These are phyloP conservation scores for Microcaecilia unicolor DNA, from an alignment of 2,797 vertebrate genomes.

Conservation along the genomic window DNA sequence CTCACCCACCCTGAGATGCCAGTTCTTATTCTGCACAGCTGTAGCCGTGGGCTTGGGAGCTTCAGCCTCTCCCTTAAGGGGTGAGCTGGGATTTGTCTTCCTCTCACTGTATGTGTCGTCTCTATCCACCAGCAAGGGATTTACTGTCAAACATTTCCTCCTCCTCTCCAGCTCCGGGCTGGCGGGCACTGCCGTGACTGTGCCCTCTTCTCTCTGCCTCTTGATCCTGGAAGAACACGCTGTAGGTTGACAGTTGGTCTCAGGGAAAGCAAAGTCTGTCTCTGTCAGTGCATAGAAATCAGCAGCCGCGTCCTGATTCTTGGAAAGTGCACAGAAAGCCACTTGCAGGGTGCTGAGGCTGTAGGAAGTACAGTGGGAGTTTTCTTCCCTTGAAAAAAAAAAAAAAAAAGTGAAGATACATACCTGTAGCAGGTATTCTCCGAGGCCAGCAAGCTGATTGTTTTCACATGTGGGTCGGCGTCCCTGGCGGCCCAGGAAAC, in stretches of 20 bases:
- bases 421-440: too few species aligned
- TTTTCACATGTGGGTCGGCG: too few species aligned
- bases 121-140: constrained; percentile 38
- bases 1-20: constrained; percentile 9
- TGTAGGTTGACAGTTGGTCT: constrained; percentile 28
- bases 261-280: constrained; percentile 48
- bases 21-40: constrained; percentile 4
- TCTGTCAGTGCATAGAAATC: constrained; percentile 48
- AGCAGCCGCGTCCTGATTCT: constrained; percentile 28
- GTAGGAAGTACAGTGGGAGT: constrained; percentile 18
- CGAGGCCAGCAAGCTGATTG: too few species aligned
- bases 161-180: constrained; percentile 9
- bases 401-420: too few species aligned
- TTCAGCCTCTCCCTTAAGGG: constrained; percentile 24
- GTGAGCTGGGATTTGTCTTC: constrained; percentile 13
- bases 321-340: constrained; percentile 51
- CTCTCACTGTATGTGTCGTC: constrained; percentile 17
- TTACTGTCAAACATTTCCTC: constrained; percentile 38
- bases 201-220: constrained; percentile 26
- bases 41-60: constrained; percentile 22
- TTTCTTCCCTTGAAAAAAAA: constrained; percentile 35
- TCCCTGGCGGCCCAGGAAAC: too few species aligned
- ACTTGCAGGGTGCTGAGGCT: constrained; percentile 50
- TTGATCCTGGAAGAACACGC: constrained; percentile 46
- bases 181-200: constrained; percentile 14